Percentiles rank a stretch among this genome's conserved stretches.
Evolutionary conservation across 2,888 invertebrate species (phyloP).

Genomic region (Microctonus hyperodae): DNA sequence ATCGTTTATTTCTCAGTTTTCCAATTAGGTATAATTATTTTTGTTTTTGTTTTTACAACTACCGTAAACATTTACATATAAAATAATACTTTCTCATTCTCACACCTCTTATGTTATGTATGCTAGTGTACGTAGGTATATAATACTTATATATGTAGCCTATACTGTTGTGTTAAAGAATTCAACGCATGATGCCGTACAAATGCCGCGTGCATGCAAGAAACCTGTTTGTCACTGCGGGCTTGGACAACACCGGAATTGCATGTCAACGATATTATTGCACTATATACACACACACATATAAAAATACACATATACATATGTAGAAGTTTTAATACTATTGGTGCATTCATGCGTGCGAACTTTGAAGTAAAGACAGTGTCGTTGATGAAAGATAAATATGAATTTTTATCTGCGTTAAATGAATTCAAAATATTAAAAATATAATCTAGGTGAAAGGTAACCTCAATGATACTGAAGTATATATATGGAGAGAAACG

Average conservation of each 20-base stretch:
- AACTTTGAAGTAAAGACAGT: constrained; percentile 22
- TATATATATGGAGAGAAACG: too few relatives aligned
- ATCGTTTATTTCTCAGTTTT: constrained; percentile 15
- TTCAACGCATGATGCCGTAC: not conserved
- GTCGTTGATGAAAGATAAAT: too few relatives aligned
- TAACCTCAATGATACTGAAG: too few relatives aligned
- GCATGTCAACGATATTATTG: constrained; percentile 52
- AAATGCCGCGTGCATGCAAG: constrained; percentile 42
- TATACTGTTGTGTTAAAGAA: not conserved
- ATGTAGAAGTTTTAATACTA: not conserved
- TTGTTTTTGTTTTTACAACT: not conserved
- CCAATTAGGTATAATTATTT: too few relatives aligned
- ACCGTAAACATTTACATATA: constrained; percentile 12
- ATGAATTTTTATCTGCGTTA: too few relatives aligned
- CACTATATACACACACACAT: constrained; percentile 38
- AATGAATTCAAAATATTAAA: too few relatives aligned
- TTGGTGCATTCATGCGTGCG: constrained; percentile 19
- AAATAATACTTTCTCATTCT: constrained; percentile 18
- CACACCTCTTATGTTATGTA: not conserved
- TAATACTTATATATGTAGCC: not conserved
- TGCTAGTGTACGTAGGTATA: too few relatives aligned
- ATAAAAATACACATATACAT: not conserved
- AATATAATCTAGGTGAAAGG: too few relatives aligned
- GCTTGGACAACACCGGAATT: constrained; percentile 44
- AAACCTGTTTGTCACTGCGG: constrained; percentile 49